These are phyloP conservation scores for Platyrinchus mystaceus DNA, from an alignment of 2,797 vertebrate genomes.

Conservation along the genomic window DNA sequence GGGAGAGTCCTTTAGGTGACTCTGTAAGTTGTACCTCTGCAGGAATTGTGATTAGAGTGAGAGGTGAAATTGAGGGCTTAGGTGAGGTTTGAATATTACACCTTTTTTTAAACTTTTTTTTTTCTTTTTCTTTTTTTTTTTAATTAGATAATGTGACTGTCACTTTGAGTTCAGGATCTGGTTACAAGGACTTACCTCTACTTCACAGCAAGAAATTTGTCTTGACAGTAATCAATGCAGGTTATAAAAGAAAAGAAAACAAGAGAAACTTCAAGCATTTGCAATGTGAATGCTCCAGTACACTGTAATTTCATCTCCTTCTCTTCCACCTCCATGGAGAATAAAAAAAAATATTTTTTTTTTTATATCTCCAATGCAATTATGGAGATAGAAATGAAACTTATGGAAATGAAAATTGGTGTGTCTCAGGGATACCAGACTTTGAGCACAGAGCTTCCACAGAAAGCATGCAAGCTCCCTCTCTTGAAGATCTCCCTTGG, in stretches of 20 bases:
- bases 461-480: background rate
- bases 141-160: background rate
- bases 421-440: background rate
- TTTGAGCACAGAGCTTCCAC: background rate
- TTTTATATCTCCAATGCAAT: background rate
- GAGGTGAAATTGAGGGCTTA: background rate
- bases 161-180: constrained; percentile 1
- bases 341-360: background rate
- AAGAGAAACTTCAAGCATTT: background rate
- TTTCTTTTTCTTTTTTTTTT: background rate
- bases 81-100: background rate
- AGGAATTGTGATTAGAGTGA: background rate
- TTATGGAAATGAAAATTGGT: background rate
- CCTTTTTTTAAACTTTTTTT: no score
- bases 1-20: background rate
- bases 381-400: background rate
- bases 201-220: constrained; percentile 21
- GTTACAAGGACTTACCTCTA: constrained; percentile 1
- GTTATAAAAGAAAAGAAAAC: background rate
- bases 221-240: background rate
- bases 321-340: background rate
- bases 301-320: background rate
- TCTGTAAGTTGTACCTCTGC: background rate
- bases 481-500: background rate
- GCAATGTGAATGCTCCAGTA: background rate